Base-by-base conservation (phyloP, 2,888 invertebrate species). In the Chrysolina americana region DNA sequence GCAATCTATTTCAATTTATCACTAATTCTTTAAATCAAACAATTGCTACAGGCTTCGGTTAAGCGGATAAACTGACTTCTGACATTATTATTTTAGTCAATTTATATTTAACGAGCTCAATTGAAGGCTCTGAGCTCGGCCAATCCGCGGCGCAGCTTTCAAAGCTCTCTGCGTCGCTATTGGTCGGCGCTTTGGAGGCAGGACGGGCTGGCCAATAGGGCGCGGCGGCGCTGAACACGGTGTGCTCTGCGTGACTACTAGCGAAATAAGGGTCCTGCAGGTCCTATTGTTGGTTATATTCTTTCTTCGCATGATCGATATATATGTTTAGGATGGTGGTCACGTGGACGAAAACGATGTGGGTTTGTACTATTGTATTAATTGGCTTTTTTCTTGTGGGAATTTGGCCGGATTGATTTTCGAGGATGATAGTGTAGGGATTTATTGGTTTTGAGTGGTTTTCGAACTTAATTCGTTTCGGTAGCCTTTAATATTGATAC, bases 31-130 rank as follows among this genome's bases (percentile, higher is more conserved):
- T 81, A 79, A 84, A 85, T 85, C 82, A 83, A 79, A 80, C 81
- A 82, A 82, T 82, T 81, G 81, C 80, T 76, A 76, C 74, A 78
- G 80, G 79, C 71, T 71, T 68, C 74, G 64, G 50, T 75, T 71
- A 71, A 71, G 44, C 68, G 44, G 64, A 71, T 75, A 75, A 75
- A 87, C 87, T 87, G 87, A 87, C 86, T 87, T 86, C 85, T 86
- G 87, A 87, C 87, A 87, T 88, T 87, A 87, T 88, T 86, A 88
- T 86, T 87, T 88, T 86, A 86, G 85, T 86, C 88, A 88, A 88
- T 89, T 88, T 89, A 89, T 89, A 89, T 87, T 88, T 88, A 88
- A 88, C 88, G 84, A 87, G 88, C 85, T 87, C 85, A 87, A 87
- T 86, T 86, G 85, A 80, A 77, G 77, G 76, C 74, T 78, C 73